Percentiles rank a stretch among this genome's conserved stretches.
phyloP scores from a whole-genome alignment of 1,140 invertebrate species.

The Psix sp. region DNA sequence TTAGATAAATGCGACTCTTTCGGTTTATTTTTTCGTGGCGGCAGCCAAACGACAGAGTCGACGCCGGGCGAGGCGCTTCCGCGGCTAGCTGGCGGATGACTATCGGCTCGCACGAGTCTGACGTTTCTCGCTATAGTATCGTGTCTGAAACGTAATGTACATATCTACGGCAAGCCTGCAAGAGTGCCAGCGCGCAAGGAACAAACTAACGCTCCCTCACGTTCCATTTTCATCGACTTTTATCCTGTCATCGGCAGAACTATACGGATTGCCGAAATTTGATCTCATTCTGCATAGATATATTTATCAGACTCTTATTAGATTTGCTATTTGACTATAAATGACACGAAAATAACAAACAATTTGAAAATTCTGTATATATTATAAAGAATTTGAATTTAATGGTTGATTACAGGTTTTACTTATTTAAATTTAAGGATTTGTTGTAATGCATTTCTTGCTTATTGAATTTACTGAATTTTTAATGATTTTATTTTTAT shows the following conservation, averaged over 20 bases:
- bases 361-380: no score
- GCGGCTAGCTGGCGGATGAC: slow-evolving; percentile 64
- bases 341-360: no score
- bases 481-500: no score
- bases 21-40: not conserved
- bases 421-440: no score
- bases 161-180: slow-evolving; percentile 17
- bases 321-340: no score
- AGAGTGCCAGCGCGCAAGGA: slow-evolving; percentile 39
- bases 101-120: slow-evolving; percentile 58
- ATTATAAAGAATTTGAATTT: no score
- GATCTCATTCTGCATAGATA: no score
- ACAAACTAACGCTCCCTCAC: slow-evolving; percentile 9
- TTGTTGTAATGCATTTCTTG: no score
- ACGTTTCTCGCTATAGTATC: slow-evolving; percentile 59
- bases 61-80: slow-evolving; percentile 61
- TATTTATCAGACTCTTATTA: no score
- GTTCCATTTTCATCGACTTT: slow-evolving; percentile 13
- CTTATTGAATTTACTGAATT: no score
- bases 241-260: not conserved
- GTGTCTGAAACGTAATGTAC: slow-evolving; percentile 54
- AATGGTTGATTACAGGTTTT: no score
- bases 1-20: not conserved
- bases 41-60: slow-evolving; percentile 37
- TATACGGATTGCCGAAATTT: slow-evolving; percentile 17